Base-by-base conservation (phyloP, 1,140 invertebrate genomes). In the Prorops nasuta region DNA sequence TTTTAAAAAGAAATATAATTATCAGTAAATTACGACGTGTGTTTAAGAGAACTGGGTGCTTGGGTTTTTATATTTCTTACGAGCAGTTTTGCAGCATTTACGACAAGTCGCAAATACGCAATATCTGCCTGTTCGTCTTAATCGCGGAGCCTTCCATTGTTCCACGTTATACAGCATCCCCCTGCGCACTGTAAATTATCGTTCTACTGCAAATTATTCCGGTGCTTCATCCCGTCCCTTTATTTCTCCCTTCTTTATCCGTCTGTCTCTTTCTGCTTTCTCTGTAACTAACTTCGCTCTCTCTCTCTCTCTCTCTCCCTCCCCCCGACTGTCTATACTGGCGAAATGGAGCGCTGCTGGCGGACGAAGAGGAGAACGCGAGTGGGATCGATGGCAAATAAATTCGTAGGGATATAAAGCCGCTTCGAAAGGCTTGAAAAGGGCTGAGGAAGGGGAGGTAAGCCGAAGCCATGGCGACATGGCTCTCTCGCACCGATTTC, bases 161-260 rank as follows among this genome's bases (percentile, higher is more conserved):
- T 28, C 24, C 24, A 12, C 2, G 21, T 24, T 16, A 14, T 14
- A 3, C 19, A 9, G 16, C 14, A n/a, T 18, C 18, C 24, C 19
- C 38, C 34, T 39, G 41, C 42, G 44, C 45, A 58, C 54, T 48
- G 52, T 54, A 58, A 51, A 55, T 55, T 58, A 58, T 48, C 51
- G 44, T 34, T 41, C 48, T 42, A 18, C 48, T 58, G 52, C 44
- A 51, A 58, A 58, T 58, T 54, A 58, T 58, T 58, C 45, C 44
- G 47, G 46, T 38, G 50, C 40, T 47, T 54, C 51, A 39, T 32
- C 44, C 4, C 24, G 24, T 28, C 43, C n/a, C n/a, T n/a, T 14
- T 22, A 24, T 24, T 44, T 40, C 21, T 48, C 40, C 40, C 44
- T 48, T 54, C 45, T 45, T 52, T 41, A 35, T 32, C 16, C 24